Evolutionary conservation across 2,113 vertebrate genomes (phyloP).

Genomic region (Alectura lathami): DNA sequence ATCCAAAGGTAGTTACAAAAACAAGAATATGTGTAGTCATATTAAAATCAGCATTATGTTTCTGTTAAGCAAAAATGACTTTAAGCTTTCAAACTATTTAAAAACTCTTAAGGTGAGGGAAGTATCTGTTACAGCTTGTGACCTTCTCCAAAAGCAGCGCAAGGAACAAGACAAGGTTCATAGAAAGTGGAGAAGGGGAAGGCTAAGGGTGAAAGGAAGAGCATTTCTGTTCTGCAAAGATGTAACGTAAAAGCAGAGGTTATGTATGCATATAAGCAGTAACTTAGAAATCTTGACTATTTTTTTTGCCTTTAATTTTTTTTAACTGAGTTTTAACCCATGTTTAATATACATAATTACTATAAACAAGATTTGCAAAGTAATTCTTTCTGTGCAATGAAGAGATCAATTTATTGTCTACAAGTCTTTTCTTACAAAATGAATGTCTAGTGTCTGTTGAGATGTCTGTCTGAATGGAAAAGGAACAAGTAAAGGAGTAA

Average conservation of each 20-base stretch:
- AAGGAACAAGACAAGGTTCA: not conserved
- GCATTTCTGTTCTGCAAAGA: not conserved
- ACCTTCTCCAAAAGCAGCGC: not conserved
- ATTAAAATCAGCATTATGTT: not conserved
- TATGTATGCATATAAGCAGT: not conserved
- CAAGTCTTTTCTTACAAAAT: not conserved
- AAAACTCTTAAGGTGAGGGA: not conserved
- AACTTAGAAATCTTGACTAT: not conserved
- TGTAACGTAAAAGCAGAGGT: not conserved
- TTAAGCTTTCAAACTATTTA: not conserved
- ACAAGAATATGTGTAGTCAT: not conserved
- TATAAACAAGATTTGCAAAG: not conserved
- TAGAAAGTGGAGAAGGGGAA: not conserved
- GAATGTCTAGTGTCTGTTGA: too few relatives aligned
- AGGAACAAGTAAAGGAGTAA: not conserved
- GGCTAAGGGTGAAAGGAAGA: not conserved
- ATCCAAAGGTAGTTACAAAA: not conserved
- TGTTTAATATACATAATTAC: not conserved
- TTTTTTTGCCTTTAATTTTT: too few relatives aligned
- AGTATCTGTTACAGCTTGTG: not conserved
- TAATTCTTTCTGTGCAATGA: not conserved
- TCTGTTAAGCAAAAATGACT: not conserved
- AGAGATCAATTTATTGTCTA: not conserved
- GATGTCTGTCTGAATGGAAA: not conserved
- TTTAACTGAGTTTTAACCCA: not conserved